Conservation (phyloP, 2,797 vertebrate species). For the Fratercula arctica region DNA sequence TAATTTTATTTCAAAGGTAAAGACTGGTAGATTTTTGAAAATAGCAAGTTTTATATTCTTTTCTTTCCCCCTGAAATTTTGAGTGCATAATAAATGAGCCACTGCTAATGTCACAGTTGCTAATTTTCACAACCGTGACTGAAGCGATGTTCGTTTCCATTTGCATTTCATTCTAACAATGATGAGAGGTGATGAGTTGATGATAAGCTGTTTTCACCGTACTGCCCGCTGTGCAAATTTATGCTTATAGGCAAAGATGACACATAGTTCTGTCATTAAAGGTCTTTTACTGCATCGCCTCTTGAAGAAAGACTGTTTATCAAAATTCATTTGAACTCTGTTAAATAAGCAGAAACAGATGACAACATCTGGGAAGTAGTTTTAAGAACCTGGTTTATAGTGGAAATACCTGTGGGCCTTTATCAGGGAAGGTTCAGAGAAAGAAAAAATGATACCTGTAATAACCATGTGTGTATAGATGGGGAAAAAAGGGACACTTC, state of each 20-base stretch:
- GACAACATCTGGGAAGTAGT: conserved; percentile 43
- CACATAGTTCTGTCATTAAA: conserved; percentile 76
- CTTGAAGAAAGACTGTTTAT: conserved; percentile 64
- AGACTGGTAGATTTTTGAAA: conserved; percentile 55
- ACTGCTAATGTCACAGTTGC: conserved; percentile 71
- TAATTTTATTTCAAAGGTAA: conserved; percentile 62
- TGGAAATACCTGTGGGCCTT: conserved; percentile 53
- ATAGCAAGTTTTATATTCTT: conserved; percentile 31
- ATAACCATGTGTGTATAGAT: not conserved
- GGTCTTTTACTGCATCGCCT: conserved; percentile 61
- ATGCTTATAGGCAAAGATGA: conserved; percentile 76
- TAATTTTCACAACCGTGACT: conserved; percentile 75
- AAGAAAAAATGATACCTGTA: not conserved
- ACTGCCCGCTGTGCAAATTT: conserved; percentile 77
- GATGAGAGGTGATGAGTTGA: conserved; percentile 77
- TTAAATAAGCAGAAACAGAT: conserved; percentile 47
- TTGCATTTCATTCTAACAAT: conserved; percentile 77
- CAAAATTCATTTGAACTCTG: conserved; percentile 69
- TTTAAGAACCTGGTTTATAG: conserved; percentile 31
- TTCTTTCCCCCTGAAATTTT: conserved; percentile 46
- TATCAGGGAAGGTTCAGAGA: not conserved
- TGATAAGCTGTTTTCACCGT: conserved; percentile 75
- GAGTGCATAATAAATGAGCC: conserved; percentile 68
- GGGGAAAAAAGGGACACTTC: conserved; percentile 10
- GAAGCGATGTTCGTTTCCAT: conserved; percentile 72